Conservation (phyloP, 64 coral and sea anemone species). For the Stylophora pistillata region DNA sequence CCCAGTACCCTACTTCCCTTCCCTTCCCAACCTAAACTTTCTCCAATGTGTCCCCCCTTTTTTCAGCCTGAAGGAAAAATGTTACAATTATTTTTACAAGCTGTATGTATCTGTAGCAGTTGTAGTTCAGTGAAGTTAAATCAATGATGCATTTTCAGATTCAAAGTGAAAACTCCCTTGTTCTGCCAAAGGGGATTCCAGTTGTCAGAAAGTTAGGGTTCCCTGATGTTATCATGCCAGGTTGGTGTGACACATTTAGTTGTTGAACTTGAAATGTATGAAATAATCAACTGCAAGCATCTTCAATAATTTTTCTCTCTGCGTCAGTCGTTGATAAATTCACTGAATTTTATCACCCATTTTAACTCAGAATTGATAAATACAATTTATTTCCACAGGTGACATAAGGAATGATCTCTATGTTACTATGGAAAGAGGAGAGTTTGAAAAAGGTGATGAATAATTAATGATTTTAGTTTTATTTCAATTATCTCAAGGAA, state of each 20-base stretch:
- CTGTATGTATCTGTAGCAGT: background rate
- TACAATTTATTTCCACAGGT: constrained; percentile 49
- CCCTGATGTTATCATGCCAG: constrained; percentile 98
- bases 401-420: constrained; percentile 96
- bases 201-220: constrained; percentile 93
- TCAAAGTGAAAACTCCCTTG: constrained; percentile 86
- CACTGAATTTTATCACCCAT: no score
- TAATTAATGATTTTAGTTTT: no score
- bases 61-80: no score
- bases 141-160: constrained; percentile 28
- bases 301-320: background rate
- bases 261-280: background rate
- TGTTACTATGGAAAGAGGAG: constrained; percentile 87
- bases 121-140: background rate
- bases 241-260: constrained; percentile 17
- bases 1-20: no score
- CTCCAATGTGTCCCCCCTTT: no score
- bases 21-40: no score
- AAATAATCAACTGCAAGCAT: background rate
- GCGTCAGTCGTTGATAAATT: no score
- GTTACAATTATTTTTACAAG: no score
- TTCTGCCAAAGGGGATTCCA: constrained; percentile 84
- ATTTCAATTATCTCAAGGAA: no score
- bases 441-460: constrained; percentile 91
- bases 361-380: no score